phyloP scores from a whole-genome alignment of 2,888 invertebrate genomes.

The Meteorus cinctellus region DNA sequence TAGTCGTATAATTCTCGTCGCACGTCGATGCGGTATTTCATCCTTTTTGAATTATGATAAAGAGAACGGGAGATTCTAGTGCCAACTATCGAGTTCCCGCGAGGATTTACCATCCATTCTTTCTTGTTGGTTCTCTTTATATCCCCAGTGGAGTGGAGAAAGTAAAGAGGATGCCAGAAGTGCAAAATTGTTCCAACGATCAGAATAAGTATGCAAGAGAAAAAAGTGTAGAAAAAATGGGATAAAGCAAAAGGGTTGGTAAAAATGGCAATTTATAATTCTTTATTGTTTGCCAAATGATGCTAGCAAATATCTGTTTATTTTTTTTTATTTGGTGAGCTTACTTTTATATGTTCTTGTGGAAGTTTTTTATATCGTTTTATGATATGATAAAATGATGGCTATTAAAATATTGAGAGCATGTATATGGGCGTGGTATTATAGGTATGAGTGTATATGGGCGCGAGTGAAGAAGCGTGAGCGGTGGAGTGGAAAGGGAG shows the following conservation, averaged over 20 bases:
- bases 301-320: background rate
- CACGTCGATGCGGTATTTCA: slow-evolving; percentile 44
- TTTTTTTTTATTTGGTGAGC: background rate
- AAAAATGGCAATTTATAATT: slow-evolving; percentile 17
- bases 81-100: slow-evolving; percentile 34
- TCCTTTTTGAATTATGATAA: slow-evolving; percentile 46
- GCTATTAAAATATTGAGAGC: slow-evolving; percentile 54
- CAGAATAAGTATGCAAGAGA: slow-evolving; percentile 36
- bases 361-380: slow-evolving; percentile 22
- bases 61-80: slow-evolving; percentile 29
- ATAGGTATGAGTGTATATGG: slow-evolving; percentile 46
- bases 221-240: slow-evolving; percentile 10
- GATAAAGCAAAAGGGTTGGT: background rate
- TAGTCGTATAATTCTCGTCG: slow-evolving; percentile 17
- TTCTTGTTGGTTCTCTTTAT: slow-evolving; percentile 22
- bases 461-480: slow-evolving; percentile 31
- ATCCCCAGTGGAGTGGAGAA: slow-evolving; percentile 30
- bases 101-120: slow-evolving; percentile 25
- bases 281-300: background rate
- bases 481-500: slow-evolving; percentile 41
- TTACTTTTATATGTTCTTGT: too few relatives aligned
- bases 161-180: slow-evolving; percentile 19
- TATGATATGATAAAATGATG: slow-evolving; percentile 58
- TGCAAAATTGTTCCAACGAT: slow-evolving; percentile 12
- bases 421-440: slow-evolving; percentile 38